Evolutionary conservation across 2,113 vertebrate species (phyloP).

Genomic region (Aspiorhynchus laticeps): DNA sequence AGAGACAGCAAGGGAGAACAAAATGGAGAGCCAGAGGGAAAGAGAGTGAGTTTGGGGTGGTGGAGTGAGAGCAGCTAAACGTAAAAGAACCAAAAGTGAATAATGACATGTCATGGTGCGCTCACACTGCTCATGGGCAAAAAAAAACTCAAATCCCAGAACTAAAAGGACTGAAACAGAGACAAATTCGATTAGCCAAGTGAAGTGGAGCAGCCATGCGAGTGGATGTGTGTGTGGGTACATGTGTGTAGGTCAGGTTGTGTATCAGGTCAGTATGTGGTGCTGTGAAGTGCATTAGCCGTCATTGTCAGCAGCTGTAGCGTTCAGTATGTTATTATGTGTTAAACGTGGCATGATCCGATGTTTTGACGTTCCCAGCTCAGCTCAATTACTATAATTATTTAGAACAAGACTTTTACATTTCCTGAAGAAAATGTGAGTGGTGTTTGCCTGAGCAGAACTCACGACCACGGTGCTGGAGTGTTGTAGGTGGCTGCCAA

Average conservation of each 20-base stretch:
- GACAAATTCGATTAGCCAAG: slow-evolving; percentile 57
- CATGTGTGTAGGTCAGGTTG: slow-evolving; percentile 45
- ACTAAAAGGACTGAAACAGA: slow-evolving; percentile 54
- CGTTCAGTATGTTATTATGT: neutral
- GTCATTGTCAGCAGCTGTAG: neutral
- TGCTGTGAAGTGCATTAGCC: neutral
- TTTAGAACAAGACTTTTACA: slow-evolving; percentile 11
- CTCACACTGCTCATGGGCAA: slow-evolving; percentile 24
- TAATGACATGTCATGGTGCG: slow-evolving; percentile 15
- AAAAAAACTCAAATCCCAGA: slow-evolving; percentile 23
- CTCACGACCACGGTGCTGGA: neutral
- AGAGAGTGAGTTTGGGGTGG: neutral
- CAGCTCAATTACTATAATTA: neutral
- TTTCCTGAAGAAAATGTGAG: neutral
- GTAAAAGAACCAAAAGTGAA: slow-evolving; percentile 37
- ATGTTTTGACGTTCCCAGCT: neutral
- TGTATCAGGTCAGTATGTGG: neutral
- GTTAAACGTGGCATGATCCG: neutral
- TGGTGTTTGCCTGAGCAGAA: neutral
- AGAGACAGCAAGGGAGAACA: neutral
- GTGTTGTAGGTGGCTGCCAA: slow-evolving; percentile 3
- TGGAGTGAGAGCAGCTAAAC: slow-evolving; percentile 8
- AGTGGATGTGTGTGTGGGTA: slow-evolving; percentile 62
- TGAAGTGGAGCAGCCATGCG: slow-evolving; percentile 42
- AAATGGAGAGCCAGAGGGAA: neutral